Evolutionary conservation across 2,888 invertebrate species (phyloP).

Genomic region (Neoascia interrupta): DNA sequence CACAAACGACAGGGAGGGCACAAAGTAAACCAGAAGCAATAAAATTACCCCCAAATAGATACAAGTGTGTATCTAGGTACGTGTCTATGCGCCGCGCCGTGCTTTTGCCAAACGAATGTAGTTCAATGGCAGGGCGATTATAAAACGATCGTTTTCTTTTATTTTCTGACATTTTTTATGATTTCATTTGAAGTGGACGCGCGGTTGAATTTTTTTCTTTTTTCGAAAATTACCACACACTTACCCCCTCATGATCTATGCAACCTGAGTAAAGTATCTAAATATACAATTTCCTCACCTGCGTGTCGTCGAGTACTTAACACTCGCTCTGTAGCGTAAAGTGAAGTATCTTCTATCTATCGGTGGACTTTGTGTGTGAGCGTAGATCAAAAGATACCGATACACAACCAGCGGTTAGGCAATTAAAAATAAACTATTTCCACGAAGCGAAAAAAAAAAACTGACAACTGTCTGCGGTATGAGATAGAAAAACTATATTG

Average conservation of each 20-base stretch:
- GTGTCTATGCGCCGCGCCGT: background rate
- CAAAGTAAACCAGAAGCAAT: constrained; percentile 37
- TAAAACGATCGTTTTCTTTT: constrained; percentile 26
- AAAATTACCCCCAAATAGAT: constrained; percentile 53
- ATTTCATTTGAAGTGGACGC: constrained; percentile 50
- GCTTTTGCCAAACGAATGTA: constrained; percentile 46
- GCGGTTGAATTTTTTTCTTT: no score
- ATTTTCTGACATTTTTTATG: constrained; percentile 14
- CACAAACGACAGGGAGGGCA: background rate
- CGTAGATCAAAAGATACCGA: constrained; percentile 60
- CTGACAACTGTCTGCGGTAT: constrained; percentile 13
- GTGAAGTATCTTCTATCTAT: background rate
- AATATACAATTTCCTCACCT: constrained; percentile 36
- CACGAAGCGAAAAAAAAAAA: constrained; percentile 17
- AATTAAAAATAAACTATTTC: constrained; percentile 53
- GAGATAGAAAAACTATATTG: constrained; percentile 18
- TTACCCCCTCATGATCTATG: background rate
- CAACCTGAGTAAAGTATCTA: constrained; percentile 29
- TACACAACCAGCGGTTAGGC: constrained; percentile 33
- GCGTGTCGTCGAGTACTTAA: constrained; percentile 33
- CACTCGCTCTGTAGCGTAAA: constrained; percentile 26
- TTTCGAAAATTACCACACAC: no score
- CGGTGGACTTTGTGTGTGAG: constrained; percentile 38
- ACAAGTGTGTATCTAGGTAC: constrained; percentile 16
- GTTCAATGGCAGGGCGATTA: constrained; percentile 51